These are phyloP conservation scores for Ceratina calcarata DNA, from an alignment of 1,140 invertebrate genomes.

Conservation along the genomic window DNA sequence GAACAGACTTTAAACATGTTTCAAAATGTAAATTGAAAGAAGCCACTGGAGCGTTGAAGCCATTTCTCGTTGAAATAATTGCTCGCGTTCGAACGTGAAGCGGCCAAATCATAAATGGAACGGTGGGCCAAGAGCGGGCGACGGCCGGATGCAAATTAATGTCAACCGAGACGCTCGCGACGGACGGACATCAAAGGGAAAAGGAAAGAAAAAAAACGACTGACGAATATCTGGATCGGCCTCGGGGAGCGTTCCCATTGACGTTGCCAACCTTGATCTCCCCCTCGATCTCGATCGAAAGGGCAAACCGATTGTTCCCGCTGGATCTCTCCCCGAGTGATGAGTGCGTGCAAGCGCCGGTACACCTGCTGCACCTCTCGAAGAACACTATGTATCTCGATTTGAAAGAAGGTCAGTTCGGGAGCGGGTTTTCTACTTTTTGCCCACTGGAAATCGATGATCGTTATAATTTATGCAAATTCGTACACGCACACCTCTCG, in stretches of 20 bases:
- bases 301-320: conserved; percentile 29
- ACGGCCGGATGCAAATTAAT: conserved; percentile 11
- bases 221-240: conserved; percentile 7
- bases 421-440: neutral
- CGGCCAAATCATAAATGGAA: neutral
- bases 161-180: neutral
- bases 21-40: no score
- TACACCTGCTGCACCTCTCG: conserved; percentile 24
- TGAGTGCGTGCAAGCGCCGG: neutral
- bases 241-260: conserved; percentile 5
- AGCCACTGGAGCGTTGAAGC: no score
- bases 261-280: conserved; percentile 35
- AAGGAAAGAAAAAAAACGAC: neutral
- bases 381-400: neutral
- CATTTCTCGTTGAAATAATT: no score
- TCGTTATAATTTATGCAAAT: conserved; percentile 12
- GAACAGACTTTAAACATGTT: no score
- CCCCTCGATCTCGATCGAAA: conserved; percentile 40
- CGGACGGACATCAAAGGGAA: neutral
- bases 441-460: neutral
- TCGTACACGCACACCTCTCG: no score
- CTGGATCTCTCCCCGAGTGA: conserved; percentile 18
- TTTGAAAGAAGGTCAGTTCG: neutral
- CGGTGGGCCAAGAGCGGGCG: neutral
- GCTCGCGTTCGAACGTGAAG: neutral